These are phyloP conservation scores for Myxocyprinus asiaticus DNA, from an alignment of 2,113 vertebrate species.

Conservation along the genomic window DNA sequence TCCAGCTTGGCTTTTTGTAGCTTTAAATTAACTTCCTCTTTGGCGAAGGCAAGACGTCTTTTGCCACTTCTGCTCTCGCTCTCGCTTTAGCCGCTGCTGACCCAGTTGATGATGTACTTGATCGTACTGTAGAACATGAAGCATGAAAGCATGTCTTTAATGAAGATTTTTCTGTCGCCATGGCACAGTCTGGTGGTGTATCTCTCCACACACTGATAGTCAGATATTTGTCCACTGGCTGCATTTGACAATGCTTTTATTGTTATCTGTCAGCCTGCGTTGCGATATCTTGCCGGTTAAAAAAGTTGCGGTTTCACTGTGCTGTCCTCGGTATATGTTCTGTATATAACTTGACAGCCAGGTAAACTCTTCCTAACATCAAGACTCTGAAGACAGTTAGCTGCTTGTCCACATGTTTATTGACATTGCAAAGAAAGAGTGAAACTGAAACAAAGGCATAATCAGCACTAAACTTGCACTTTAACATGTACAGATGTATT, in stretches of 20 bases:
- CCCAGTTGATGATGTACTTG: slow-evolving; percentile 8
- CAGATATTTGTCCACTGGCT: neutral
- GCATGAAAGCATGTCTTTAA: slow-evolving; percentile 25
- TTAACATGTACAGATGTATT: no score
- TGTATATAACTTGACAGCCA: neutral
- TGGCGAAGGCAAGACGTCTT: neutral
- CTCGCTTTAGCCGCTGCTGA: slow-evolving; percentile 37
- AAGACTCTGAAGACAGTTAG: neutral
- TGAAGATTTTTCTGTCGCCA: slow-evolving; percentile 16
- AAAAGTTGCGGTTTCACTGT: slow-evolving; percentile 35
- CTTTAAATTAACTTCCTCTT: neutral
- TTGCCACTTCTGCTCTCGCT: slow-evolving; percentile 37
- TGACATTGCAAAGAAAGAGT: neutral
- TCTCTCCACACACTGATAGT: slow-evolving; percentile 6
- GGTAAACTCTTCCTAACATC: neutral
- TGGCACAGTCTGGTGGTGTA: slow-evolving; percentile 1
- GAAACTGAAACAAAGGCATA: neutral
- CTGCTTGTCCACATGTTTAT: neutral
- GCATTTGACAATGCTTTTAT: slow-evolving; percentile 6
- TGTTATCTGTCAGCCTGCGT: neutral
- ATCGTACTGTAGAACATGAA: slow-evolving; percentile 25
- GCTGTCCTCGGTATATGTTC: slow-evolving; percentile 1
- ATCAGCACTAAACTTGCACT: no score
- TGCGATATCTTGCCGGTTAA: neutral
- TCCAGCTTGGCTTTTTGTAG: slow-evolving; percentile 9